Evolutionary conservation across 2,888 invertebrate genomes (phyloP), one percentile per base, ranked within the genome.

Genomic region (Octodonta nipae): DNA sequence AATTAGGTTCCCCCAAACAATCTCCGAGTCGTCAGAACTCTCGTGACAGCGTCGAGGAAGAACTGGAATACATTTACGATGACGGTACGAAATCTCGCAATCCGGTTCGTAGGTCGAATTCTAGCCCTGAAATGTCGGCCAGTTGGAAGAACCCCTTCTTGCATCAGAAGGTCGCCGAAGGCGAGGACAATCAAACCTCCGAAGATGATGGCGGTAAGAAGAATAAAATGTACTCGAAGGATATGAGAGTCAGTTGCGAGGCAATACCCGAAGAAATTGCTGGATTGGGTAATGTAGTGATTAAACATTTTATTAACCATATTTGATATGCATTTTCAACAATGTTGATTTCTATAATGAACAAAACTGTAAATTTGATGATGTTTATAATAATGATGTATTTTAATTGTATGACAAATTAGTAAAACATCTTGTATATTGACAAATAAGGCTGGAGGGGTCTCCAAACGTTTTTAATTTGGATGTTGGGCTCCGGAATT

Each of bases 51-150:
- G 58, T 66, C 13, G 68, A 68, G 27, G 68, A 67, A 43, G 67
- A 67, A 24, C 54, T 62, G 36, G 66, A 68, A 42, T 48, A 50
- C 33, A 51, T 55, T 15, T 52, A 51, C 28, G 56, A 60, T 28
- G 57, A 56, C 25, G 51, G 51, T 4, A 46, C 43, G 4, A 72
- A 73, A 49, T 73, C 76, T 0, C 70, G 85, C 7, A 85, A 85
- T 65, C 86, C 86, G 5, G 87, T 89, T 36, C 72, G 86, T 1
- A 71, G 88, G 38, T 85, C 86, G 26, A 88, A 88, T 68, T 88
- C 88, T 31, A 87, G 87, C 48, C 88, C 88, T 1, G 89, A 89
- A 67, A 87, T 89, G 87, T 84, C 82, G 38, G 80, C 84, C n/a
- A 44, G 78, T 52, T 86, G 84, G 83, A 81, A 84, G 43, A 74